Conservation (phyloP, 2,797 vertebrate species). For the Hyperoplus immaculatus region DNA sequence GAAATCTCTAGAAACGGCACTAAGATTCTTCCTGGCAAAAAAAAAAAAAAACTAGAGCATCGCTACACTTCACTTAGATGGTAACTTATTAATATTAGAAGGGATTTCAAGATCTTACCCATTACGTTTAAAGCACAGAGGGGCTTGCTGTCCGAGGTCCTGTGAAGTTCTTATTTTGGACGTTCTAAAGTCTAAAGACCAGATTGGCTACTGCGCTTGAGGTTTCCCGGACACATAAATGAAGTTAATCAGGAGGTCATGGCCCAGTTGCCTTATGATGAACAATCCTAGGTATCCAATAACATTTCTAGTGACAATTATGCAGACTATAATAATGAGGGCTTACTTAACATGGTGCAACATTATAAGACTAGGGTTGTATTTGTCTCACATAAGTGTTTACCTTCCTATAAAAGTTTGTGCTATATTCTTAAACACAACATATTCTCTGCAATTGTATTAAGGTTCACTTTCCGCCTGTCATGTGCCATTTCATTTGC, state of each 20-base stretch:
- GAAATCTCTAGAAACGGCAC: no score
- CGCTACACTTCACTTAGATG: constrained; percentile 18
- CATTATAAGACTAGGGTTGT: neutral
- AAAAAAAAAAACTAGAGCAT: neutral
- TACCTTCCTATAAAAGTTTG: constrained; percentile 9
- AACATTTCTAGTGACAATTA: neutral
- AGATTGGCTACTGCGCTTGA: constrained; percentile 18
- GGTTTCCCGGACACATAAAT: neutral
- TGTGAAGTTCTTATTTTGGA: constrained; percentile 11
- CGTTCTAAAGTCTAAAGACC: constrained; percentile 4
- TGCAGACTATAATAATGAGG: neutral
- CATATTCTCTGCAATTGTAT: constrained; percentile 11
- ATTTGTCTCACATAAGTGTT: neutral
- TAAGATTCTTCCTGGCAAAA: neutral
- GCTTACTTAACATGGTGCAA: neutral
- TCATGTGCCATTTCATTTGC: neutral
- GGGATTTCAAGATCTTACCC: constrained; percentile 15
- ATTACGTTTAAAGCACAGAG: constrained; percentile 33
- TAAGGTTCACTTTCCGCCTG: neutral
- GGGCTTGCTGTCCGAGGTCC: constrained; percentile 13
- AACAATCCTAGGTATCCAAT: constrained; percentile 3
- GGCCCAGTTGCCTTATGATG: neutral
- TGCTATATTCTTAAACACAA: neutral
- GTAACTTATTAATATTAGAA: constrained; percentile 28
- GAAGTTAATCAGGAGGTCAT: neutral